These are phyloP conservation scores for Numenius arquata DNA, from an alignment of 2,113 vertebrate species.

Conservation along the genomic window DNA sequence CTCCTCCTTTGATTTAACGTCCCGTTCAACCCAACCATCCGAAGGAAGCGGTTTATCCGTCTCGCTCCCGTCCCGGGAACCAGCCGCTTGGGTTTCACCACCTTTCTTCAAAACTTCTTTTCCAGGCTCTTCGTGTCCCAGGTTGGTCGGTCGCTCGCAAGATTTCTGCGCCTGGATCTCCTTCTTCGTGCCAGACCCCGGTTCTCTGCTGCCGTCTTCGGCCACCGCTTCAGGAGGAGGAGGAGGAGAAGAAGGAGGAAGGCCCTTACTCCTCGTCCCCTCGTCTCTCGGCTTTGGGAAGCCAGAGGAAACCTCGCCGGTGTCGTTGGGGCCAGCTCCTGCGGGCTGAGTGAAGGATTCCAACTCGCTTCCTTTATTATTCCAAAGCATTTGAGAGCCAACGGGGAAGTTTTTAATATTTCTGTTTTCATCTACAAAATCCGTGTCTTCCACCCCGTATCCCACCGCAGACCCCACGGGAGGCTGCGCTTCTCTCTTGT, in stretches of 20 bases:
- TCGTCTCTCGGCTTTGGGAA: not conserved
- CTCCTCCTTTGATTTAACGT: not conserved
- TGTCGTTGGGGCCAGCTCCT: not conserved
- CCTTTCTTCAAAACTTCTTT: not conserved
- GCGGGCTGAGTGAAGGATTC: not conserved
- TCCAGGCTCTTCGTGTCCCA: not conserved
- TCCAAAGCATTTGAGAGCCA: not conserved
- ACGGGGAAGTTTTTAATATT: slow-evolving; percentile 66
- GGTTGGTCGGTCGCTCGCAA: fast-evolving
- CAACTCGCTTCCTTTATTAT: not conserved
- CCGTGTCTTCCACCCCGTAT: not conserved
- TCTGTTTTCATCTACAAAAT: slow-evolving; percentile 72
- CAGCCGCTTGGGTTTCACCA: not conserved
- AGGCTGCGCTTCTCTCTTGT: not conserved
- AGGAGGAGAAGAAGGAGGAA: not conserved
- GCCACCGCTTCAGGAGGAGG: not conserved
- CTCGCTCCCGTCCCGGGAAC: not conserved
- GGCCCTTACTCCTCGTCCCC: not conserved
- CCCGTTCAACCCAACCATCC: not conserved
- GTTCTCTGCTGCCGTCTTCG: not conserved
- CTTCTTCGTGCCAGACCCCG: not conserved
- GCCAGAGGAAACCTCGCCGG: not conserved
- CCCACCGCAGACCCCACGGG: not conserved
- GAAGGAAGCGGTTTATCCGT: not conserved
- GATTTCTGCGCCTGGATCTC: fast-evolving